Evolutionary conservation across 2,888 invertebrate genomes (phyloP), one percentile per base, ranked within the genome.

Genomic region (Eupsilia transversa): DNA sequence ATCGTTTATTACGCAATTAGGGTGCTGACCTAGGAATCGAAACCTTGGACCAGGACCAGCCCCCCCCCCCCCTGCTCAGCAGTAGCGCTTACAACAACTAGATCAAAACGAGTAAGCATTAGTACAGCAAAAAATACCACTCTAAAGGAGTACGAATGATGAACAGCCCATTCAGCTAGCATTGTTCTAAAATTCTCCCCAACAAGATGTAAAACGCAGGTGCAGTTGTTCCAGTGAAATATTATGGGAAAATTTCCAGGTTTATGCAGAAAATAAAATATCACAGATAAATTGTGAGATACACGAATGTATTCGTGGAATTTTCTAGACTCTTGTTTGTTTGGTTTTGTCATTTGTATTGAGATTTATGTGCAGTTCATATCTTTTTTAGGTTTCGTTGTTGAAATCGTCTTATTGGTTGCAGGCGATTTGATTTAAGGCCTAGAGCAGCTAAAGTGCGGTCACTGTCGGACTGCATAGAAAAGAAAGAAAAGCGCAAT

Each of bases 221-320:
- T 92, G 92, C 89, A 91, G 74, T 82, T 79, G 82, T 76, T 74
- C 56, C 30, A 78, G 85, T 91, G 89, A 92, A 90, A 91, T 91
- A 92, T 91, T 89, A 89, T 88, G 82, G 83, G 82, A 75, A 86
- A 89, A 91, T 90, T 77, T 79, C 83, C 88, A 83, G 85, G 87
- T 89, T 87, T 89, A 86, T 87, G 82, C 86, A 81, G 89, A 89
- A 90, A 87, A 86, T 86, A 87, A 85, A 85, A 84, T 80, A 77
- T 81, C 80, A 72, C 66, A 65, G 83, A 87, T 88, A 90, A 87
- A 87, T 89, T 86, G 87, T 83, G 76, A 70, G 70, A 74, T 72
- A 84, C 72, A 72, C 63, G 63, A 67, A 82, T 64, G 81, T 74
- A 63, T 71, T 80, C 74, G 74, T 57, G 63, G 66, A 67, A 77